Conservation (phyloP, 2,113 vertebrate species). For the Gasterosteus nipponicus region DNA sequence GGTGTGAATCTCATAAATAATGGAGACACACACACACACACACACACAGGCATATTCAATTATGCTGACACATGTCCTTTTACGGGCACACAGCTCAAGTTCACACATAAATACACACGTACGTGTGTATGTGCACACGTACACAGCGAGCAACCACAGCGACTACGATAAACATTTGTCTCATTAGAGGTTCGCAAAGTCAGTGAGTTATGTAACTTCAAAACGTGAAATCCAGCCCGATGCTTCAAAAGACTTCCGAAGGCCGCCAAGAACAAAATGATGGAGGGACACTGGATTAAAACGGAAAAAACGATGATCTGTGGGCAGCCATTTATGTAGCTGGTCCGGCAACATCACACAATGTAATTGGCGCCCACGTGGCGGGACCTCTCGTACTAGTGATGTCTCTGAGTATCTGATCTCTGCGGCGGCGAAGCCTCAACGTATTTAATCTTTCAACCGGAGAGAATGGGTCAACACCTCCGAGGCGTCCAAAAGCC, state of each 20-base stretch:
- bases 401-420: constrained; percentile 7
- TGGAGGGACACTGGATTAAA: background rate
- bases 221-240: background rate
- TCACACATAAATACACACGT: constrained; percentile 4
- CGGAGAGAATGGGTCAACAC: constrained; percentile 26
- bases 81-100: constrained; percentile 35
- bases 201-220: background rate
- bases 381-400: background rate
- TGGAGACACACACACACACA: constrained; percentile 38
- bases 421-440: constrained; percentile 22
- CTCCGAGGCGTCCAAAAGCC: background rate
- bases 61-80: constrained; percentile 59
- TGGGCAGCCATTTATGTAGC: background rate
- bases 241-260: background rate
- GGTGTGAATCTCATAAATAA: constrained; percentile 76
- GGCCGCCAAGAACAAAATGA: background rate
- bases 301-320: background rate
- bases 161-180: background rate
- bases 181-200: background rate
- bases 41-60: constrained; percentile 45
- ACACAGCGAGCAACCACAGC: constrained; percentile 8
- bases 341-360: background rate
- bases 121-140: background rate
- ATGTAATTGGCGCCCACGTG: background rate
- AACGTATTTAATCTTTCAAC: constrained; percentile 15